These are phyloP conservation scores for Anguilla anguilla DNA, from an alignment of 2,797 vertebrate genomes.

Conservation along the genomic window DNA sequence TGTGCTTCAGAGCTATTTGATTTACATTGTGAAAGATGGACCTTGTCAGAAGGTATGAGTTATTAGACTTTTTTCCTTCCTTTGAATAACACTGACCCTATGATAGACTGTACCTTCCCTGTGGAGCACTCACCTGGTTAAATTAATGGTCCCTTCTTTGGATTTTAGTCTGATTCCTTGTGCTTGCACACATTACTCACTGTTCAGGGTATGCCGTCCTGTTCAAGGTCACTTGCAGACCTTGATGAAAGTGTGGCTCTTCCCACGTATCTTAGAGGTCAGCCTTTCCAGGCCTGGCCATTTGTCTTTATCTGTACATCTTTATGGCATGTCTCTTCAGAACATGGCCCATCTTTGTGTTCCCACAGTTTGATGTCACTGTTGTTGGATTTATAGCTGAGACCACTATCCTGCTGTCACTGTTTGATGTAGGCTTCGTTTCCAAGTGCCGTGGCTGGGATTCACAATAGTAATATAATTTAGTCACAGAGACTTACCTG, in stretches of 20 bases:
- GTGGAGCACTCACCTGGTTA: constrained; percentile 11
- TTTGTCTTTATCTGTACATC: background rate
- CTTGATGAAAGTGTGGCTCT: background rate
- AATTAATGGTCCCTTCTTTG: constrained; percentile 14
- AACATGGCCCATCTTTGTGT: background rate
- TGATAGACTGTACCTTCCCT: background rate
- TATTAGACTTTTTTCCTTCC: constrained; percentile 2
- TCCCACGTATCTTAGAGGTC: background rate
- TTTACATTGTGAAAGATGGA: background rate
- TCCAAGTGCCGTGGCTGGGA: background rate
- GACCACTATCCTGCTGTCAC: background rate
- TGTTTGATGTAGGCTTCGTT: background rate
- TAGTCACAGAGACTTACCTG: background rate
- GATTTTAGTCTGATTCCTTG: background rate
- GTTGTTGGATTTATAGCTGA: background rate
- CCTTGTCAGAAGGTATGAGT: constrained; percentile 4
- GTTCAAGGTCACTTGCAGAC: constrained; percentile 3
- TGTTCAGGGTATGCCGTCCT: background rate
- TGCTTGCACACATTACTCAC: background rate
- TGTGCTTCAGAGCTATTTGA: constrained; percentile 3
- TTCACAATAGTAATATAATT: constrained; percentile 13
- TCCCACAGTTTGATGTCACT: background rate
- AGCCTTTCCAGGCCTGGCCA: background rate
- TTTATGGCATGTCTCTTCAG: no score
- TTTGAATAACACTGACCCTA: constrained; percentile 15